These are phyloP conservation scores for Lithobates sylvaticus DNA, from an alignment of 2,797 vertebrate genomes.

Conservation along the genomic window DNA sequence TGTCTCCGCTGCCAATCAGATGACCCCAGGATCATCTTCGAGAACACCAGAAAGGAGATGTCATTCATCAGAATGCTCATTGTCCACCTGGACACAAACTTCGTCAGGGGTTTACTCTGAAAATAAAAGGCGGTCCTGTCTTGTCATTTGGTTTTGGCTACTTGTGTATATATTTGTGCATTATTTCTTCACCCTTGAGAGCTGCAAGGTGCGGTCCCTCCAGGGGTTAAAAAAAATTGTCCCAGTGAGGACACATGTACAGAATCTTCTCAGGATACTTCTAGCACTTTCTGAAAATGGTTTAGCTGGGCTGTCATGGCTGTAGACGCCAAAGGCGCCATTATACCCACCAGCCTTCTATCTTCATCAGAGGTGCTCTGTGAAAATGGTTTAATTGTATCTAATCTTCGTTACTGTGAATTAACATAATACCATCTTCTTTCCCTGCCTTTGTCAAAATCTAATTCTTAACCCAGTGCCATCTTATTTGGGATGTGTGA, in stretches of 20 bases:
- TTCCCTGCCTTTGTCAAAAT: neutral
- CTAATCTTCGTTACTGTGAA: conserved; percentile 15
- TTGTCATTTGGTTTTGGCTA: neutral
- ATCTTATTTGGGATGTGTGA: neutral
- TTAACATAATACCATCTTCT: conserved; percentile 2
- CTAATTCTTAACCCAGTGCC: neutral
- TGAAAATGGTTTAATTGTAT: conserved; percentile 10
- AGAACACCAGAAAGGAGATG: conserved; percentile 94
- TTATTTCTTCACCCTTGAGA: conserved; percentile 33
- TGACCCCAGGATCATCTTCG: conserved; percentile 89
- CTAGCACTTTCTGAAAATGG: conserved; percentile 17
- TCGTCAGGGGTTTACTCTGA: conserved; percentile 86
- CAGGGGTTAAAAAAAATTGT: neutral
- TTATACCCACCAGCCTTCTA: neutral
- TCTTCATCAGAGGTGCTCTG: conserved; percentile 8
- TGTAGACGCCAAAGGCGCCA: conserved; percentile 3
- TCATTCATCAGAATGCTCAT: conserved; percentile 92
- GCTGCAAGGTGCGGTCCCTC: conserved; percentile 29
- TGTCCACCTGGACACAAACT: conserved; percentile 89
- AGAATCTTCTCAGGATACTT: conserved; percentile 28
- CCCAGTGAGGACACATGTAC: neutral
- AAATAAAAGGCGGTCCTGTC: neutral
- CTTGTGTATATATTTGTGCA: conserved; percentile 30
- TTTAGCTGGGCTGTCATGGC: neutral
- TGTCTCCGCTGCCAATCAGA: conserved; percentile 91